Base-by-base conservation (phyloP, 1,140 invertebrate genomes). In the Brachionus manjavacas region DNA sequence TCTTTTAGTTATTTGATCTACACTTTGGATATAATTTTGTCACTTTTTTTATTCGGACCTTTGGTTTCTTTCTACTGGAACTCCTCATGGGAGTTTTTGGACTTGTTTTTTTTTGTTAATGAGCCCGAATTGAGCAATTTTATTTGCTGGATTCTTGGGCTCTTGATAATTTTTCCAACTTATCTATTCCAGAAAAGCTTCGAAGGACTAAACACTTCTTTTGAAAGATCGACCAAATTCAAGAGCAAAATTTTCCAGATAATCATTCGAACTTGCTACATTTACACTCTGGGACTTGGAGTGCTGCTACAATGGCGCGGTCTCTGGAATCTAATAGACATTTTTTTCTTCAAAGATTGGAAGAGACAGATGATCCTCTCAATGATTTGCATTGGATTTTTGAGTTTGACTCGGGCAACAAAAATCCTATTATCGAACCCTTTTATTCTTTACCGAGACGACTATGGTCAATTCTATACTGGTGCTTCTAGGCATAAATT, bases 291-390 rank as follows among this genome's bases (percentile, higher is more conserved):
- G 25, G 14, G 28, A 41, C 9, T 81, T 39, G 79, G 52, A 16
- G 79, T 81, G 2, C 4, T 81, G n/a, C 16, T 68, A 11, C 52
- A 81, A 43, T 81, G 79, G 79, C 79, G 79, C 25, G 79, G 79
- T 43, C 60, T 81, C 3, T 81, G 79, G 79, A 81, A 81, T 43
- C 55, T 81, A 23, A 41, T 60, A 14, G 79, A 81, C 14, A 81
- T 81, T 20, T 81, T 41, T 60, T 60, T 81, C 28, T 46, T 68
- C 12, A 81, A 68, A 64, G 52, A 60, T 60, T 81, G 79, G 79
- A 60, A 81, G 55, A 81, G 52, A 41, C 79, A 81, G 46, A 25
- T 81, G 11, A 6, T 28, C 6, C 55, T 81, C 3, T 39, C 52
- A 12, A n/a, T 35, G 8, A 31, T 81, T 12, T 81, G 52, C 49